Evolutionary conservation across 2,888 invertebrate genomes (phyloP).

Genomic region (Gerris lacustris): DNA sequence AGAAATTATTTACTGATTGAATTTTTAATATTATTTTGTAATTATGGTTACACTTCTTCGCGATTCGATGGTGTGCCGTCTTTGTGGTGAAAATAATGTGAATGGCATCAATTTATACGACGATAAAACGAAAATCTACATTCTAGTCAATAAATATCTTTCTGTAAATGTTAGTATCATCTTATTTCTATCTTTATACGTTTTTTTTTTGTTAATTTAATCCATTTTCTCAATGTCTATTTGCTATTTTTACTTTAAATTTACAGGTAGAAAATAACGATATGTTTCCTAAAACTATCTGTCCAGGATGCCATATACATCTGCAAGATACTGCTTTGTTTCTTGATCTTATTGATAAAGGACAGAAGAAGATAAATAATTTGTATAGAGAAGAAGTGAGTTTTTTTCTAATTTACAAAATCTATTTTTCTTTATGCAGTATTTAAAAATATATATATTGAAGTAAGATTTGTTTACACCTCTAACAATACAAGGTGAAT

Average conservation of each 20-base stretch:
- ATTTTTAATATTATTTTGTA: no score
- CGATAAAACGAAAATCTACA: not conserved
- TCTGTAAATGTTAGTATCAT: not conserved
- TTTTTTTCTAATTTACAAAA: no score
- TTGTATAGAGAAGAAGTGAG: not conserved
- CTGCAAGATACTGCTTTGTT: not conserved
- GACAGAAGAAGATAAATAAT: not conserved
- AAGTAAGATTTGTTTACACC: no score
- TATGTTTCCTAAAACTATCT: not conserved
- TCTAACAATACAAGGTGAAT: no score
- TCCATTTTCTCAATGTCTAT: not conserved
- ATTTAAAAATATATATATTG: no score
- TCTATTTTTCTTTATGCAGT: no score
- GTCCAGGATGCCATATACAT: conserved; percentile 4
- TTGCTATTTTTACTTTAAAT: not conserved
- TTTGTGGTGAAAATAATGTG: not conserved
- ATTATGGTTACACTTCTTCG: not conserved
- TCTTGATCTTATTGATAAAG: conserved; percentile 1
- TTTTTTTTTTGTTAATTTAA: no score
- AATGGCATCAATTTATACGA: conserved; percentile 6
- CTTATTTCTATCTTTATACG: no score
- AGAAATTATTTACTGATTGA: no score
- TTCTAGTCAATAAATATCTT: not conserved
- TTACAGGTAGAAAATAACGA: not conserved
- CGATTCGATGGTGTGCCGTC: not conserved